Conservation (phyloP, 2,888 invertebrate genomes). For the Drosophila kokeensis region DNA sequence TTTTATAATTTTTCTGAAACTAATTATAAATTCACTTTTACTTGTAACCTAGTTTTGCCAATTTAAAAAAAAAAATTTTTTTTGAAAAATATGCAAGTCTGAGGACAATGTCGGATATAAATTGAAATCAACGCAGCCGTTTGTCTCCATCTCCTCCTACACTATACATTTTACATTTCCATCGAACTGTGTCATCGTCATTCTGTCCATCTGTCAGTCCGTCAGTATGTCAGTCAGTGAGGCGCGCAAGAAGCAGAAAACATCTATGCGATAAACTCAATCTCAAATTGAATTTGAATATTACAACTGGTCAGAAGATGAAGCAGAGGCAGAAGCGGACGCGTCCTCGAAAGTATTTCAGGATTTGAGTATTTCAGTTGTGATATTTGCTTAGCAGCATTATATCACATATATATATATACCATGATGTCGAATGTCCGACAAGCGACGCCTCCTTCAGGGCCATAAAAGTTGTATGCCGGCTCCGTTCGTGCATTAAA, state of each 20-base stretch:
- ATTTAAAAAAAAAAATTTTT: too few relatives aligned
- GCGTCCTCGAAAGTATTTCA: conserved; percentile 44
- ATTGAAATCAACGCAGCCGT: conserved; percentile 37
- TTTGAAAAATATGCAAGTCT: not conserved
- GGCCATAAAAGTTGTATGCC: conserved; percentile 70
- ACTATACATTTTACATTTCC: conserved; percentile 10
- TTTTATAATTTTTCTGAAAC: not conserved
- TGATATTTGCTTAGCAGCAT: conserved; percentile 72
- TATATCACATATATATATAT: too few relatives aligned
- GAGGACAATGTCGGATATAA: conserved; percentile 10
- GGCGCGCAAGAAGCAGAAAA: conserved; percentile 68
- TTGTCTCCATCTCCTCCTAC: not conserved
- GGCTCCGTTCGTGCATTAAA: conserved; percentile 79
- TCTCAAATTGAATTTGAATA: conserved; percentile 81
- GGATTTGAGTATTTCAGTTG: conserved; percentile 42
- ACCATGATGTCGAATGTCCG: conserved; percentile 61
- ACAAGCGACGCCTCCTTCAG: conserved; percentile 8
- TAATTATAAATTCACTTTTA: conserved; percentile 6
- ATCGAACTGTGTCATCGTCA: conserved; percentile 12
- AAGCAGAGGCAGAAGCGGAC: not conserved
- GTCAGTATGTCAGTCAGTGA: conserved; percentile 34
- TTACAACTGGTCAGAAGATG: conserved; percentile 48
- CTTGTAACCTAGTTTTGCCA: conserved; percentile 18
- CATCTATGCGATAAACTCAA: conserved; percentile 75
- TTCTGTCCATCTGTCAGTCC: conserved; percentile 10